Evolutionary conservation across 2,888 invertebrate genomes (phyloP).

Genomic region (Quadriops clusia): DNA sequence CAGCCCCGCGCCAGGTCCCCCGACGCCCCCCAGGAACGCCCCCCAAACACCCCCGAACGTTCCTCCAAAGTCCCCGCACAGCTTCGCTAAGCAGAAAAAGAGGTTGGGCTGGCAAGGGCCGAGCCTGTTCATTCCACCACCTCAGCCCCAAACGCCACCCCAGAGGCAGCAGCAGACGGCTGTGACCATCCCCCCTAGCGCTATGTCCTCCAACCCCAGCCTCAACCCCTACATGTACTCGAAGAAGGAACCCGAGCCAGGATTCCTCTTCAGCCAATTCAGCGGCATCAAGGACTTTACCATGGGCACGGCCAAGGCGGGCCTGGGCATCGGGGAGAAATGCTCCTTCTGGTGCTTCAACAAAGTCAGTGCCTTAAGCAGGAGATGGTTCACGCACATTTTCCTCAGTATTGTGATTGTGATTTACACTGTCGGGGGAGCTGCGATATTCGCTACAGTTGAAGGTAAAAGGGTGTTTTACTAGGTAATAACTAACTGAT

Average conservation of each 20-base stretch:
- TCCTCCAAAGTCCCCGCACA: conserved; percentile 7
- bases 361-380: conserved; percentile 64
- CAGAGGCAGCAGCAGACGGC: conserved; percentile 14
- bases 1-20: too few species aligned
- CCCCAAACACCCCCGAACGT: conserved; percentile 10
- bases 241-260: conserved; percentile 58
- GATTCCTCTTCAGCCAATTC: conserved; percentile 72
- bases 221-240: conserved; percentile 39
- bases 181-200: conserved; percentile 12
- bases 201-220: conserved; percentile 9
- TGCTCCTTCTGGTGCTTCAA: conserved; percentile 69
- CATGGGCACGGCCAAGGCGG: conserved; percentile 57
- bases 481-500: too few species aligned
- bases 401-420: conserved; percentile 68
- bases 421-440: conserved; percentile 72
- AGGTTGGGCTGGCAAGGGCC: conserved; percentile 22
- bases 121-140: conserved; percentile 28
- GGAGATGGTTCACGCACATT: conserved; percentile 81
- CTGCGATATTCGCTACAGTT: conserved; percentile 62
- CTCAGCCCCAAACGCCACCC: conserved; percentile 15
- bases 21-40: conserved; percentile 12
- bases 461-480: too few species aligned
- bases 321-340: conserved; percentile 74
- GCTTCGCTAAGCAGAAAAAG: conserved; percentile 9
- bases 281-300: conserved; percentile 62